Evolutionary conservation across 2,797 vertebrate species (phyloP).

Genomic region (Antennarius maculatus): DNA sequence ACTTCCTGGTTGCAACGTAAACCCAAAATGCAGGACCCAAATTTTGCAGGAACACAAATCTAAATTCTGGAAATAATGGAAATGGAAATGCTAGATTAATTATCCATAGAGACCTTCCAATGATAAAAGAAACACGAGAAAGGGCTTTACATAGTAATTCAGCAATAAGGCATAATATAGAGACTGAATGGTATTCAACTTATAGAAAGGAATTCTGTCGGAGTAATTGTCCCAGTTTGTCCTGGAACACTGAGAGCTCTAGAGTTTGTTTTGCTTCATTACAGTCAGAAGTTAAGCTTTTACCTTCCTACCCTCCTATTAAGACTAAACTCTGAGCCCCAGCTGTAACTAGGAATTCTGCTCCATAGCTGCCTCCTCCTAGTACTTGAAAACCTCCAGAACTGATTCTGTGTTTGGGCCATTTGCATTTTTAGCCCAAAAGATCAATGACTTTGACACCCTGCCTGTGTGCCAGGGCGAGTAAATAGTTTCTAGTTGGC

Average conservation of each 20-base stretch:
- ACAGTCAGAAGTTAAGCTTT: slow-evolving; percentile 1
- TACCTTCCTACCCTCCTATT: slow-evolving; percentile 32
- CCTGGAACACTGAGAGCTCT: slow-evolving; percentile 46
- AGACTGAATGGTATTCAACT: too few relatives aligned
- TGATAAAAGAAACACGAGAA: too few relatives aligned
- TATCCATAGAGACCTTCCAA: too few relatives aligned
- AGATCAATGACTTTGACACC: slow-evolving; percentile 13
- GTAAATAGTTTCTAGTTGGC: slow-evolving; percentile 13
- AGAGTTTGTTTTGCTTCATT: slow-evolving; percentile 46
- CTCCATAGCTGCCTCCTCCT: slow-evolving; percentile 15
- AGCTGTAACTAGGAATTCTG: slow-evolving; percentile 19
- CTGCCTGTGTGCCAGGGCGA: slow-evolving; percentile 16
- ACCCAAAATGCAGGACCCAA: not conserved
- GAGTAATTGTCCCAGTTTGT: slow-evolving; percentile 51
- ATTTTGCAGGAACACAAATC: too few relatives aligned
- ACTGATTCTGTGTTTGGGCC: slow-evolving; percentile 23
- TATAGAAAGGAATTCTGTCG: slow-evolving; percentile 29
- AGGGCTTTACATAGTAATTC: too few relatives aligned
- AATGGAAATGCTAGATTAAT: too few relatives aligned
- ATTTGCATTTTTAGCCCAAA: slow-evolving; percentile 21
- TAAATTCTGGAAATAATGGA: too few relatives aligned
- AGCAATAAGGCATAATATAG: too few relatives aligned
- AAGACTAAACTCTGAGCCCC: slow-evolving; percentile 36
- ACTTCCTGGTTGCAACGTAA: not conserved
- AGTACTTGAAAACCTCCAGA: slow-evolving; percentile 21